Base-by-base conservation (phyloP, 2,113 vertebrate genomes). In the Paraplagusia blochii region DNA sequence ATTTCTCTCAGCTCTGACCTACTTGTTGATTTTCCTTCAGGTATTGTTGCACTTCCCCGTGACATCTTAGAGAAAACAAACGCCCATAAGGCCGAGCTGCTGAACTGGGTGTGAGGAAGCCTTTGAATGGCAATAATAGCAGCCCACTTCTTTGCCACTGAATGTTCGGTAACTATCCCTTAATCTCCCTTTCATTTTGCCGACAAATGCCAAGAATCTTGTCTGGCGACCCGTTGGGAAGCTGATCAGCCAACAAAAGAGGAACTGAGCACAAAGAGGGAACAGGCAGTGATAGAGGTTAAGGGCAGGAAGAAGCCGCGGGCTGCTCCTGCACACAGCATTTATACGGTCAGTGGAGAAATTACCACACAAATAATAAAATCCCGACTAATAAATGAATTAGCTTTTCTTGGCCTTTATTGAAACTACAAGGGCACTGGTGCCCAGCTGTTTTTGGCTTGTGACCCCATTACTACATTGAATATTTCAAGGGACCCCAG, bases 131-230 rank as follows among this genome's bases (percentile, higher is more conserved):
- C 9, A 60, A 77, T 74, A 85, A 93, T 93, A 91, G 90, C 90
- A 92, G 69, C 74, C 90, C 90, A 89, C 86, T 90, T 84, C 88
- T 95, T 93, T 93, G 84, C 94, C 88, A 85, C 90, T 91, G 92
- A 90, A 91, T 90, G 92, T 92, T 92, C 93, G 92, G 88, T 87
- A 90, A 91, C 89, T 92, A 88, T 87, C 90, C 90, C 87, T 89
- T 96, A 96, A 97, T 95, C 95, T 92, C 74, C 85, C 93, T 98
- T 97, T 96, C 94, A 95, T 95, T 95, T 89, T 74, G 87, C 95
- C 92, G 93, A 93, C 93, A 93, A 94, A 95, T 93, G 92, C 91
- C 90, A 93, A 93, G 93, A 93, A 94, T 94, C 90, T 91, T 92
- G 93, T 93, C 93, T 90, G 93, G 88, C 72, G 82, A 88, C 91